These are phyloP conservation scores for Planococcus citri DNA, from an alignment of 1,140 invertebrate genomes.

Conservation along the genomic window DNA sequence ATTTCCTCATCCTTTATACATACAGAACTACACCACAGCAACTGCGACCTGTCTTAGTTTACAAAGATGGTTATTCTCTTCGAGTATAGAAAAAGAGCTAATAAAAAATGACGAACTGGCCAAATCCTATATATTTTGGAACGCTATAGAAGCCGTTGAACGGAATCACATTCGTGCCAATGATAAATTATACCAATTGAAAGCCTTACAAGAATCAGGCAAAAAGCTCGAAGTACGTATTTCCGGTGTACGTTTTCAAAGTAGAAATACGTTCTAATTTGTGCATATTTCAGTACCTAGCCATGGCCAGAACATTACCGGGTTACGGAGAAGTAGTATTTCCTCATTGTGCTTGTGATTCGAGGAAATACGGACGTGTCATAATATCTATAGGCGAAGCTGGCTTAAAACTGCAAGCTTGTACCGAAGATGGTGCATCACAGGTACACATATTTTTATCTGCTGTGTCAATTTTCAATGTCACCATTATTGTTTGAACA, in stretches of 20 bases:
- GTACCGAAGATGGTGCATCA: slow-evolving; percentile 68
- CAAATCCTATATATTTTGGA: slow-evolving; percentile 59
- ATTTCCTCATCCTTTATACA: slow-evolving; percentile 93
- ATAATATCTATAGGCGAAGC: slow-evolving; percentile 59
- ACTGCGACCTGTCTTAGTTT: slow-evolving; percentile 89
- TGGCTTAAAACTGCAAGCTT: slow-evolving; percentile 74
- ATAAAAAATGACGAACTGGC: slow-evolving; percentile 47
- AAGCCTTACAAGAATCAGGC: slow-evolving; percentile 80
- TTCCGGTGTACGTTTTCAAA: no score
- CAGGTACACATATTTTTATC: slow-evolving; percentile 40
- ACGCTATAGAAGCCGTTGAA: slow-evolving; percentile 91
- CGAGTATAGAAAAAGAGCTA: slow-evolving; percentile 55
- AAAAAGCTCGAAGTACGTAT: slow-evolving; percentile 60
- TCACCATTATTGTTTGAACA: background rate
- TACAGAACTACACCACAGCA: slow-evolving; percentile 98
- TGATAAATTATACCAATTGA: slow-evolving; percentile 84
- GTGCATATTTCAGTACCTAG: slow-evolving; percentile 62
- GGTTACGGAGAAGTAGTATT: slow-evolving; percentile 88
- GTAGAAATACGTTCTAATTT: slow-evolving; percentile 23
- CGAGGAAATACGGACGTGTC: slow-evolving; percentile 81
- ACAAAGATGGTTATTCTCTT: slow-evolving; percentile 86
- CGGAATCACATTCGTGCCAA: slow-evolving; percentile 78
- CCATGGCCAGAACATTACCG: slow-evolving; percentile 67
- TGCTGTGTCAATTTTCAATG: background rate
- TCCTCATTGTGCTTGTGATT: slow-evolving; percentile 90